phyloP scores from a whole-genome alignment of 53 echinoderm and acorn worm species.

The Echinarachnius parma region DNA sequence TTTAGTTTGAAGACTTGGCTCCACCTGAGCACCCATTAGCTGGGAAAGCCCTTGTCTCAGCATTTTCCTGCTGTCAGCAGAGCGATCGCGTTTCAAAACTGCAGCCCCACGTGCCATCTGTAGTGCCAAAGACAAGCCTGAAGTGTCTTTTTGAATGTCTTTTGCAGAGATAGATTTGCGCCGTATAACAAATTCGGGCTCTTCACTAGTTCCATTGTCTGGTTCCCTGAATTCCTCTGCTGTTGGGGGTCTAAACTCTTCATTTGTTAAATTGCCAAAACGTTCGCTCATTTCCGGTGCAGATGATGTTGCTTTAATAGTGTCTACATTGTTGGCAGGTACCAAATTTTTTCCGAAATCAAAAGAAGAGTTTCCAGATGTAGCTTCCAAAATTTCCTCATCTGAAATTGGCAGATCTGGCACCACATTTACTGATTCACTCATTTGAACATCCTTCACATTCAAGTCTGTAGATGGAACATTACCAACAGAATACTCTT shows the following conservation, averaged over 20 bases:
- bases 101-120: constrained; percentile 79
- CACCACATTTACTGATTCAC: too few relatives aligned
- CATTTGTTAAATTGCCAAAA: too few relatives aligned
- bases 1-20: background rate
- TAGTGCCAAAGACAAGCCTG: constrained; percentile 56
- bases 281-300: background rate
- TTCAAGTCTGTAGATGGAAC: too few relatives aligned
- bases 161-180: constrained; percentile 27
- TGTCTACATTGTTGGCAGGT: background rate
- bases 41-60: constrained; percentile 58
- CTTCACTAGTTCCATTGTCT: background rate
- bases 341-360: background rate
- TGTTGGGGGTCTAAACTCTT: too few relatives aligned
- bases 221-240: background rate
- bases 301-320: background rate
- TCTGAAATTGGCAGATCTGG: background rate
- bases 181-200: background rate
- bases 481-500: constrained; percentile 26
- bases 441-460: too few relatives aligned
- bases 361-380: background rate
- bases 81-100: constrained; percentile 52
- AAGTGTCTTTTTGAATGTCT: constrained; percentile 10
- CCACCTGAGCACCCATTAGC: constrained; percentile 69
- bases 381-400: background rate
- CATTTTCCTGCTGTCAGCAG: constrained; percentile 56